A percentile compares a stretch with the other conserved stretches of the same genome.
These are phyloP conservation scores for Cydia splendana DNA, from an alignment of 1,140 invertebrate species.

Conservation along the genomic window DNA sequence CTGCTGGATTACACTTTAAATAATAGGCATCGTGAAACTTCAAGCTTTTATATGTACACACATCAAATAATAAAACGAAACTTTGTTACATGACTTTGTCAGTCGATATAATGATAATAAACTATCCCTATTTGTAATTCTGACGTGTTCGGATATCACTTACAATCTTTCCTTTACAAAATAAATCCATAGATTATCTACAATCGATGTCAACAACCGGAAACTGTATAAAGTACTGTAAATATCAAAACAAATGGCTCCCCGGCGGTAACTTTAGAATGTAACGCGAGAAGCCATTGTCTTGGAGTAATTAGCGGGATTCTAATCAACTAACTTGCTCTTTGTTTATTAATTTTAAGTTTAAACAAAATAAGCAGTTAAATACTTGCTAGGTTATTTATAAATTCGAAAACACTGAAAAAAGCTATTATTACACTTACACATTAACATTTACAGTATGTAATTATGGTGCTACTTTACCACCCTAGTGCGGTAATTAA, in stretches of 20 bases:
- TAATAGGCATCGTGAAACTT: too few relatives aligned
- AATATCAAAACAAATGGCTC: not conserved
- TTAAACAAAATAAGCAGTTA: not conserved
- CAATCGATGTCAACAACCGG: constrained; percentile 6
- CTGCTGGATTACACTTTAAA: too few relatives aligned
- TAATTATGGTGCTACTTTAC: too few relatives aligned
- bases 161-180: constrained; percentile 16
- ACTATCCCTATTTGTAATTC: not conserved
- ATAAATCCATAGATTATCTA: constrained; percentile 16
- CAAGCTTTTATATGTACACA: too few relatives aligned
- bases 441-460: too few relatives aligned
- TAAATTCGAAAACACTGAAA: too few relatives aligned
- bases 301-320: constrained; percentile 65
- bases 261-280: not conserved
- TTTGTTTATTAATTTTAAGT: constrained; percentile 17
- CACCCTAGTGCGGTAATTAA: too few relatives aligned
- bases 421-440: too few relatives aligned
- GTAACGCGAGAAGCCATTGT: constrained; percentile 60
- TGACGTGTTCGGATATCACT: not conserved
- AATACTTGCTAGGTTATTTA: not conserved
- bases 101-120: not conserved
- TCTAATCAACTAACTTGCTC: constrained; percentile 57
- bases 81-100: too few relatives aligned
- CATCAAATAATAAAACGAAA: too few relatives aligned
- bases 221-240: not conserved